These are phyloP conservation scores for Hofmannophila pseudospretella DNA, from an alignment of 2,888 invertebrate species.

Conservation along the genomic window DNA sequence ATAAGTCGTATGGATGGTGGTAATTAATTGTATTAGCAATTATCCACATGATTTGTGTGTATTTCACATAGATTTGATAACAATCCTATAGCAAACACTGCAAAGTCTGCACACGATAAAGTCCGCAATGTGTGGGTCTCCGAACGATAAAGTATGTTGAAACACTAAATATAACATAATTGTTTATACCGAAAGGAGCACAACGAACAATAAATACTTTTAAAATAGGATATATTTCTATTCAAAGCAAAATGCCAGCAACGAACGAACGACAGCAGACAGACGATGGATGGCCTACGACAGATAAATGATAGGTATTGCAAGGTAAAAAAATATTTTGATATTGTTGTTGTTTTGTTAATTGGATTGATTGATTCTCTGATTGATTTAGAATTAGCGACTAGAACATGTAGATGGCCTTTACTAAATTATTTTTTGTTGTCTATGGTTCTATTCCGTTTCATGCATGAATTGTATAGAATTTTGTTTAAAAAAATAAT, in stretches of 20 bases:
- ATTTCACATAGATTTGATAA: slow-evolving; percentile 55
- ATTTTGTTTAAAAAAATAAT: too few species aligned
- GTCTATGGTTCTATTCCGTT: background rate
- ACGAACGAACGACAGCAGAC: slow-evolving; percentile 9
- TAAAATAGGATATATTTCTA: slow-evolving; percentile 14
- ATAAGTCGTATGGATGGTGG: slow-evolving; percentile 26
- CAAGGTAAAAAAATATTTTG: too few species aligned
- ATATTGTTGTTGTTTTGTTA: too few species aligned
- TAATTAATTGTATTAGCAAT: slow-evolving; percentile 36
- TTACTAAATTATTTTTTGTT: too few species aligned
- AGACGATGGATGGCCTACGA: background rate
- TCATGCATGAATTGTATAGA: background rate
- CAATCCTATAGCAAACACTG: slow-evolving; percentile 52
- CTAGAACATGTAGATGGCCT: too few species aligned
- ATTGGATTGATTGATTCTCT: too few species aligned
- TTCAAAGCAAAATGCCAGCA: slow-evolving; percentile 5
- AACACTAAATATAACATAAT: slow-evolving; percentile 18
- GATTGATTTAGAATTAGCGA: too few species aligned
- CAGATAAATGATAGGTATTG: too few species aligned
- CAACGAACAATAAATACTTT: slow-evolving; percentile 13
- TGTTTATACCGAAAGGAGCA: slow-evolving; percentile 15
- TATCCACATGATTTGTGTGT: slow-evolving; percentile 55
- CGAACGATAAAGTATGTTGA: slow-evolving; percentile 7
- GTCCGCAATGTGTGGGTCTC: slow-evolving; percentile 14
- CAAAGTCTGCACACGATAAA: slow-evolving; percentile 30